These are phyloP conservation scores for Pediacus dermestoides DNA, from an alignment of 2,888 invertebrate genomes.

Conservation along the genomic window DNA sequence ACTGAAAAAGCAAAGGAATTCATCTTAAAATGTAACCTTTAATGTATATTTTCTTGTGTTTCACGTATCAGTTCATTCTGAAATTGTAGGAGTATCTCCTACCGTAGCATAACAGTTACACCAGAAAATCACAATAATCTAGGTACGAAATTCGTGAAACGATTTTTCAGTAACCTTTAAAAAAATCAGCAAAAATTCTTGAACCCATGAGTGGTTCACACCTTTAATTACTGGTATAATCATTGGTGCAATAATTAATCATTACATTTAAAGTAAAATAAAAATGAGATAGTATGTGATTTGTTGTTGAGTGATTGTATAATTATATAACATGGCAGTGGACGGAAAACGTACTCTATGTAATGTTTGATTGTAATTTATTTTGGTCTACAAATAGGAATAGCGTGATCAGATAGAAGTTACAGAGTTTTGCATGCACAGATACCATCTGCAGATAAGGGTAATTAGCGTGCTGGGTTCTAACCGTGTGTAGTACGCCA, in stretches of 20 bases:
- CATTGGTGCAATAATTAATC: background rate
- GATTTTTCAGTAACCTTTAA: too few relatives aligned
- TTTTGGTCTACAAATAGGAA: slow-evolving; percentile 37
- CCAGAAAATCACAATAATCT: too few relatives aligned
- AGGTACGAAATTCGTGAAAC: too few relatives aligned
- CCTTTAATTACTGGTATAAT: background rate
- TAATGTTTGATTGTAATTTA: slow-evolving; percentile 37
- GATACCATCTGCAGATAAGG: slow-evolving; percentile 38
- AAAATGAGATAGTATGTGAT: background rate
- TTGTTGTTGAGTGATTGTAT: slow-evolving; percentile 1
- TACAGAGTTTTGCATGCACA: slow-evolving; percentile 37
- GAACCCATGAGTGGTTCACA: too few relatives aligned
- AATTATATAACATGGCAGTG: slow-evolving; percentile 1
- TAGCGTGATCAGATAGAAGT: slow-evolving; percentile 38
- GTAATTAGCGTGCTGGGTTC: slow-evolving; percentile 36
- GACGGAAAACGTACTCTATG: slow-evolving; percentile 1
- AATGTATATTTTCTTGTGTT: too few relatives aligned
- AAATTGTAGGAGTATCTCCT: too few relatives aligned
- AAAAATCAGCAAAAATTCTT: too few relatives aligned
- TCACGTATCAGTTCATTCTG: too few relatives aligned
- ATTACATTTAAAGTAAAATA: slow-evolving; percentile 1
- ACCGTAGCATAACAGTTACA: too few relatives aligned
- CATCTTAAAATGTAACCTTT: too few relatives aligned
- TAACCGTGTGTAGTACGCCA: slow-evolving; percentile 24
- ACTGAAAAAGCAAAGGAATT: too few relatives aligned